Evolutionary conservation across 37 sponge, comb jelly and placozoan species (phyloP), one percentile per base, ranked within the genome.

Genomic region (Spongilla lacustris): DNA sequence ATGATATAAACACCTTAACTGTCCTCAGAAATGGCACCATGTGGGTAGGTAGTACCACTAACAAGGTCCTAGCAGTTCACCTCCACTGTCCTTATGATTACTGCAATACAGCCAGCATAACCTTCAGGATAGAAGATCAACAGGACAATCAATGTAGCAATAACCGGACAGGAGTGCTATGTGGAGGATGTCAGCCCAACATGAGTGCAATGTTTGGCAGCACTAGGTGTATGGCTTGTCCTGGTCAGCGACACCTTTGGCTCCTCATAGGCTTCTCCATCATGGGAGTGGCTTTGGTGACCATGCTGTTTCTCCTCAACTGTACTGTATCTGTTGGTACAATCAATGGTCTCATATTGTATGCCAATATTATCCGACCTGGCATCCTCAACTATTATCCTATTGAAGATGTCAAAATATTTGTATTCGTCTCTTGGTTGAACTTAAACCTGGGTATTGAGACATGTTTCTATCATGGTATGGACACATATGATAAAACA

Each of bases 381-480:
- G 29, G 29, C 3, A 14, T 32, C 17, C 14, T 14, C 19, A 25
- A 17, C 28, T 29, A 17, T 2, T 73, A 27, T 25, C 73, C 73
- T 26, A 2, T 21, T 17, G 14, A 0, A 33, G 25, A 17, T 32
- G 1, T 2, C 0, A 14, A 3, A 26, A 14, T 32, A 25, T 25
- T 26, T 32, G 26, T 73, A 17, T 25, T 73, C 3, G 26, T 73
- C 22, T 73, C 73, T 32, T 73, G 29, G 19, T 1, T 73, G 2
- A 73, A 73, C 28, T 26, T 73, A 73, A 14, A 29, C 73, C 17
- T 73, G 29, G 73, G 73, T 25, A 33, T 73, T 3, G 73, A 73
- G 32, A 73, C 73, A 17, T 73, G 73, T 25, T 73, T 73, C 73
- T 73, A 73, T 73, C 1, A 73, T 73, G 73, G 73, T 25, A 73